phyloP scores from a whole-genome alignment of 2,888 invertebrate species.

The Lithodes maja region DNA sequence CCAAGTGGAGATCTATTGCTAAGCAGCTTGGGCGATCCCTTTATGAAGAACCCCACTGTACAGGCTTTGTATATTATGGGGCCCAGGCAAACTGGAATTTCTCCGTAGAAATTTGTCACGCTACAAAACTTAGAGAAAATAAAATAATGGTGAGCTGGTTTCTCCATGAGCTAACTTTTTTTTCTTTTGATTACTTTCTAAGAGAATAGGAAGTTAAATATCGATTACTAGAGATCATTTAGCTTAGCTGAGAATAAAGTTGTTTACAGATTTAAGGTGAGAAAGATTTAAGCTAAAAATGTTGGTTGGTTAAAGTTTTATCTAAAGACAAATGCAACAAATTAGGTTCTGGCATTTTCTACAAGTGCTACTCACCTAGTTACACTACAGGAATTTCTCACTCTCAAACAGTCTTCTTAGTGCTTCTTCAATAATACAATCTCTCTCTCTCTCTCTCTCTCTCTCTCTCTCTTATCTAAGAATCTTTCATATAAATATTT shows the following conservation, averaged over 20 bases:
- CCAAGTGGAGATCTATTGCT: conserved; percentile 2
- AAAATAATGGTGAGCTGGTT: conserved; percentile 56
- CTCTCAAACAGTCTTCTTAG: too few relatives aligned
- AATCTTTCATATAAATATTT: too few relatives aligned
- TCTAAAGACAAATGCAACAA: background rate
- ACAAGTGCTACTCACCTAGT: conserved; percentile 34
- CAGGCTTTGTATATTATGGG: conserved; percentile 5
- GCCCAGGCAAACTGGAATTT: background rate
- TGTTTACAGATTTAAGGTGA: background rate
- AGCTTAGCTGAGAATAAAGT: conserved; percentile 43
- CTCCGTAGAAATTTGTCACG: conserved; percentile 4
- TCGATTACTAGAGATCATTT: conserved; percentile 40
- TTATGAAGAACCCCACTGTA: background rate
- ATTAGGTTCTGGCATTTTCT: conserved; percentile 22
- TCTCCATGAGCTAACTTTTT: conserved; percentile 47
- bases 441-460: too few relatives aligned
- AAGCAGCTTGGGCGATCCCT: background rate
- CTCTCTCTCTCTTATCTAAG: too few relatives aligned
- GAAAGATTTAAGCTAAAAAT: conserved; percentile 2
- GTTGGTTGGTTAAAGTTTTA: background rate
- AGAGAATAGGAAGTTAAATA: conserved; percentile 32
- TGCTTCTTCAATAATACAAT: too few relatives aligned
- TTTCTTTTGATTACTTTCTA: conserved; percentile 1
- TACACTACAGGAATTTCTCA: background rate
- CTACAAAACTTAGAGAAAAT: conserved; percentile 19